Evolutionary conservation across 2,797 vertebrate genomes (phyloP).

Genomic region (Cynodonichthys magdalenae): DNA sequence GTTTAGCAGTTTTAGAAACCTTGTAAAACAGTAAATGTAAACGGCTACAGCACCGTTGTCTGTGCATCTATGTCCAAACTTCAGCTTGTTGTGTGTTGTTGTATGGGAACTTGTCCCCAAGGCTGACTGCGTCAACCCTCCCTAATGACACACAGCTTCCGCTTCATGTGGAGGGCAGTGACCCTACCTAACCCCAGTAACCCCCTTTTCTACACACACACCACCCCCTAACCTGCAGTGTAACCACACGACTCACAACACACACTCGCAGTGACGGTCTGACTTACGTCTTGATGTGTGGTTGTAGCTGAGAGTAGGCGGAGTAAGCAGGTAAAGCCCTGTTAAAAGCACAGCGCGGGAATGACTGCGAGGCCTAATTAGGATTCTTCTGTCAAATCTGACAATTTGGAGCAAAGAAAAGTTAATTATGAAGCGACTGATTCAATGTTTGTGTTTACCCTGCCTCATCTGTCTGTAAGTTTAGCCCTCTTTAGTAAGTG

Average conservation of each 20-base stretch:
- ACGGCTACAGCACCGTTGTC: conserved; percentile 3
- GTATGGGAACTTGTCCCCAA: conserved; percentile 70
- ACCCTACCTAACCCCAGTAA: conserved; percentile 74
- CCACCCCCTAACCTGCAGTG: conserved; percentile 51
- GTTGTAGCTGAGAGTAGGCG: conserved; percentile 5
- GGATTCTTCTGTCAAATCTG: conserved; percentile 44
- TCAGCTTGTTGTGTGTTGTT: conserved; percentile 37
- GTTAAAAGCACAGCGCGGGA: conserved; percentile 9
- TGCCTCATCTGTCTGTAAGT: conserved; percentile 35
- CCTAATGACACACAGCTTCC: conserved; percentile 78
- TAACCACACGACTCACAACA: conserved; percentile 34
- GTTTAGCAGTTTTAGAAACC: neutral
- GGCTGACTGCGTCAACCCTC: conserved; percentile 66
- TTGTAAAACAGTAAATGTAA: neutral
- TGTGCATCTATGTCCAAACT: conserved; percentile 16
- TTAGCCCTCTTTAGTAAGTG: conserved; percentile 50
- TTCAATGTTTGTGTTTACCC: conserved; percentile 62
- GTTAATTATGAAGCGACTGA: conserved; percentile 27
- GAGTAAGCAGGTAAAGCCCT: conserved; percentile 29
- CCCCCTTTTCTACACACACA: conserved; percentile 61
- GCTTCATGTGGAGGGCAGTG: conserved; percentile 70
- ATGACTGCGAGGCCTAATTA: conserved; percentile 20
- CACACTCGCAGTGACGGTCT: conserved; percentile 15
- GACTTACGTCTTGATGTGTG: conserved; percentile 24
- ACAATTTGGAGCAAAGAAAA: conserved; percentile 30